Evolutionary conservation across 2,113 vertebrate species (phyloP).

Genomic region (Ginglymostoma cirratum): DNA sequence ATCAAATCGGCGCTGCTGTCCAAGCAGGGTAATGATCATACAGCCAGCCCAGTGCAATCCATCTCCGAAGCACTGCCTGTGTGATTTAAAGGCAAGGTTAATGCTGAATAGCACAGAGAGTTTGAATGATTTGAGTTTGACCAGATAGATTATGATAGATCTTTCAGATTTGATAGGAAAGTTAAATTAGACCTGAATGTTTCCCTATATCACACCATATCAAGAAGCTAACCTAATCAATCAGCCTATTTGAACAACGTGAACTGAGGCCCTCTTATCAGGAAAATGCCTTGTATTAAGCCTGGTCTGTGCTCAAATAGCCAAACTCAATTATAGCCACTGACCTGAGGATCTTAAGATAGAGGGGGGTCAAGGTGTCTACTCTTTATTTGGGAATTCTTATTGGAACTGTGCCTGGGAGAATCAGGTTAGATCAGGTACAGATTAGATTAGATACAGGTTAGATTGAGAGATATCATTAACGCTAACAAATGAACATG

Average conservation of each 20-base stretch:
- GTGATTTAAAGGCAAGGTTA: conserved; percentile 13
- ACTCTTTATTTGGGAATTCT: neutral
- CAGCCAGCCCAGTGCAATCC: conserved; percentile 84
- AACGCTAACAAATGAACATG: neutral
- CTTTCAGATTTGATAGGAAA: neutral
- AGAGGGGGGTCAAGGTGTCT: no score
- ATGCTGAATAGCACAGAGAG: neutral
- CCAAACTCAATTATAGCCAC: neutral
- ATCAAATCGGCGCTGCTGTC: conserved; percentile 76
- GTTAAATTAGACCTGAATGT: neutral
- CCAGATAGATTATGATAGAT: neutral
- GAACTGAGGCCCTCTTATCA: no score
- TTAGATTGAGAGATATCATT: neutral
- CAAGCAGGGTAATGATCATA: conserved; percentile 77
- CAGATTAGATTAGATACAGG: neutral
- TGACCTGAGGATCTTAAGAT: neutral
- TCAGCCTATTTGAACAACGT: neutral
- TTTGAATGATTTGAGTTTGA: neutral
- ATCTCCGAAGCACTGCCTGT: conserved; percentile 76
- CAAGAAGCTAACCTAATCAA: neutral
- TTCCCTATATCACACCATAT: neutral
- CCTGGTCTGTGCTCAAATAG: neutral
- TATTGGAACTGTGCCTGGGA: neutral
- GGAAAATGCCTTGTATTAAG: neutral
- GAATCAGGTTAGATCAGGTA: neutral